Conservation (phyloP, 2,113 vertebrate genomes). For the Pagrus major region DNA sequence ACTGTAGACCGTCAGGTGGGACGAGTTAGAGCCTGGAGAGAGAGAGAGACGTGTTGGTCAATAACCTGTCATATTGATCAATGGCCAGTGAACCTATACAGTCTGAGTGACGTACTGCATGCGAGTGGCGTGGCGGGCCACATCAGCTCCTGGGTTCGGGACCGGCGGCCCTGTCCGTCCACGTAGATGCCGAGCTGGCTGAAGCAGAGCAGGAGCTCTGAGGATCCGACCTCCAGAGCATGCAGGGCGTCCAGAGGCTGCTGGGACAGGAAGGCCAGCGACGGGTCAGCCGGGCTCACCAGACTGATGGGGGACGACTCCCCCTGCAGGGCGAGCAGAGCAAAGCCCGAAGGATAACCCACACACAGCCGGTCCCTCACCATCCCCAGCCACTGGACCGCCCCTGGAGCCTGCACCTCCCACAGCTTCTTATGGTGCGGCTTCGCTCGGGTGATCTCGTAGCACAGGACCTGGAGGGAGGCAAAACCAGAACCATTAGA, state of each 20-base stretch:
- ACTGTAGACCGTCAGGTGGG: constrained; percentile 94
- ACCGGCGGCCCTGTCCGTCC: constrained; percentile 93
- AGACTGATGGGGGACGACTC: constrained; percentile 94
- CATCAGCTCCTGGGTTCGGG: constrained; percentile 95
- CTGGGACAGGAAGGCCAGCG: constrained; percentile 93
- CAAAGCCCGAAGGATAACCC: constrained; percentile 96
- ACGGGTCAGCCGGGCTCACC: constrained; percentile 93
- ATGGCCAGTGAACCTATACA: not conserved
- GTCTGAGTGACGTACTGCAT: constrained; percentile 90
- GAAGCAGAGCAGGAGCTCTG: constrained; percentile 97
- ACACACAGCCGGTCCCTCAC: constrained; percentile 93
- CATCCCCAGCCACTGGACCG: constrained; percentile 93
- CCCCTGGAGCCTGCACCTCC: constrained; percentile 92
- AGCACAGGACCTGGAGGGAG: constrained; percentile 87
- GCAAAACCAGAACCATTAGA: not conserved
- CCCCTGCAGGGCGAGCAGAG: constrained; percentile 93
- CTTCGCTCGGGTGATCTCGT: constrained; percentile 91
- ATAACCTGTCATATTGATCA: not conserved
- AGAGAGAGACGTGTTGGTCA: not conserved
- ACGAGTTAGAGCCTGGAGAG: constrained; percentile 89
- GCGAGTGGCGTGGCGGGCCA: constrained; percentile 95
- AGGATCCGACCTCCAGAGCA: constrained; percentile 89
- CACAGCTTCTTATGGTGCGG: constrained; percentile 89
- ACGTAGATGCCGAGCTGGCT: constrained; percentile 96
- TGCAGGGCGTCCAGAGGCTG: constrained; percentile 94